Base-by-base conservation (phyloP, 2,888 invertebrate species). In the Pyralis farinalis region DNA sequence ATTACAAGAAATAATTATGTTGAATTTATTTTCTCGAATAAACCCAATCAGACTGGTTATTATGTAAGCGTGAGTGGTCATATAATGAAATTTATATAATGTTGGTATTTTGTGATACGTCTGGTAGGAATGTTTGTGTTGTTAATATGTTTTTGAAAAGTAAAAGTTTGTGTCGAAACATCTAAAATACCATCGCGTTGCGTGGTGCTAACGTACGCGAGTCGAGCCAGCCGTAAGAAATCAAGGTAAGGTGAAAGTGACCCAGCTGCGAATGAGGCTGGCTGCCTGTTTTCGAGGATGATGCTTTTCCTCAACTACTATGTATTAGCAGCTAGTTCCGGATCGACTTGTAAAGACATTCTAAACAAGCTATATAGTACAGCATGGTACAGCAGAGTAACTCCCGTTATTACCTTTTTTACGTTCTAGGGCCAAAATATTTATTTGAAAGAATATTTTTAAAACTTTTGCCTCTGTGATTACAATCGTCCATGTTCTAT, bases 231-330 rank as follows among this genome's bases (percentile, higher is more conserved):
- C 63, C 55, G 68, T 67, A 81, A 82, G 82, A 84, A 85, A 87
- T 86, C 86, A 86, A 86, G 86, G 86, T 66, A 49, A 56, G 63
- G 85, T 83, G 86, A 86, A 86, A 87, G 86, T 87, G 83, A 71
- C 84, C 81, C 68, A 79, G 74, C 69, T 65, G 53, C 50, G 66
- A 58, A 57, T 51, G 62, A 46, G 54, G 55, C 52, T 39, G 33
- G 10, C 39, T 54, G 52, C 56, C 62, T 66, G 55, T 53, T n/a
- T n/a, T 61, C 56, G 61, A 62, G 68, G 68, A 58, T 63, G 56
- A 46, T 52, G 53, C 44, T 43, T 33, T 44, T 58, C 55, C 46
- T 44, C 58, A 55, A 55, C 55, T 55, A 64, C 53, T 62, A 59
- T 62, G 57, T 53, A 61, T 16, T 16, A 3, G n/a, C 16, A 3